phyloP scores from a whole-genome alignment of 2,797 vertebrate genomes.

The Danio tinwini region DNA sequence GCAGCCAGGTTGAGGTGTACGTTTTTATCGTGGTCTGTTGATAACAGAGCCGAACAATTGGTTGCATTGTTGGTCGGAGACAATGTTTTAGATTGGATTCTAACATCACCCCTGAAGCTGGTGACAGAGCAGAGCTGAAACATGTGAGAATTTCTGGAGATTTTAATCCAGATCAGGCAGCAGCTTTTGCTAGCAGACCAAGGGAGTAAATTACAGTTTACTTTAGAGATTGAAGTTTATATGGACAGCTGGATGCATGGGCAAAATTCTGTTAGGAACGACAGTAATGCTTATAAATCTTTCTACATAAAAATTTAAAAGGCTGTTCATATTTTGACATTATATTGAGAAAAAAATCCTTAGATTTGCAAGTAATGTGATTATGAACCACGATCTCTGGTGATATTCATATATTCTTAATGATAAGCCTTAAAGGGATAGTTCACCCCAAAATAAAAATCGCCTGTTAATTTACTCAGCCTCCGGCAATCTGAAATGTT shows the following conservation, averaged over 20 bases:
- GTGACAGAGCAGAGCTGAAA: conserved; percentile 12
- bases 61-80: conserved; percentile 30
- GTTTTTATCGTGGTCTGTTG: conserved; percentile 32
- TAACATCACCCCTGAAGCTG: conserved; percentile 33
- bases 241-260: not conserved
- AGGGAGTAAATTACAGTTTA: not conserved
- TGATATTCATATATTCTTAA: not conserved
- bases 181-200: not conserved
- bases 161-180: conserved; percentile 19
- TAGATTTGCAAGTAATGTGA: conserved; percentile 1
- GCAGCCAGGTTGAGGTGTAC: conserved; percentile 29
- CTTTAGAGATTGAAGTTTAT: not conserved
- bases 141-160: conserved; percentile 7
- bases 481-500: too few relatives aligned
- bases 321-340: conserved; percentile 2
- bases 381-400: not conserved
- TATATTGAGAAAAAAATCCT: not conserved
- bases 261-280: too few relatives aligned
- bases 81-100: conserved; percentile 28
- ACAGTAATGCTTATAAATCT: too few relatives aligned
- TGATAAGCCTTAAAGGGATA: not conserved
- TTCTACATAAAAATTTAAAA: not conserved
- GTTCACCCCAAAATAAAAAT: too few relatives aligned
- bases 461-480: not conserved
- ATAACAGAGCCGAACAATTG: conserved; percentile 40